Evolutionary conservation across 2,113 vertebrate genomes (phyloP).

Genomic region (Parus major): DNA sequence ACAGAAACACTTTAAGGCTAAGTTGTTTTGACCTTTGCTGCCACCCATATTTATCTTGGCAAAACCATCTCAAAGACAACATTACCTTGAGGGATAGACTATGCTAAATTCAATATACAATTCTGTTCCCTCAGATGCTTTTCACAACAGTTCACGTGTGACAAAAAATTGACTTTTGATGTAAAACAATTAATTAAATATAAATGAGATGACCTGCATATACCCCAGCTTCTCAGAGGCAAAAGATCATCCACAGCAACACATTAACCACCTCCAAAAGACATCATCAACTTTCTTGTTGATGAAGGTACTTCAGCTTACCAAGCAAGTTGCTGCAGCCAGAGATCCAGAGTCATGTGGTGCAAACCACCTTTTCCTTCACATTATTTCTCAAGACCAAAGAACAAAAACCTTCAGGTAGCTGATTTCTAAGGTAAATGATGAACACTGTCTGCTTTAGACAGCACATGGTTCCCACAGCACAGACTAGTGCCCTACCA

Average conservation of each 20-base stretch:
- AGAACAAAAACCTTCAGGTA: background rate
- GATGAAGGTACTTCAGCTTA: background rate
- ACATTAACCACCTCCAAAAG: background rate
- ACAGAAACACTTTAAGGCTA: constrained; percentile 75
- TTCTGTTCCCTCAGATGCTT: constrained; percentile 25
- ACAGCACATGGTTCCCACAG: background rate
- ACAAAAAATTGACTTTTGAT: background rate
- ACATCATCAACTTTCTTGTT: background rate
- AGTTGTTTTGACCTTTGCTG: constrained; percentile 58
- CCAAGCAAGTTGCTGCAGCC: background rate
- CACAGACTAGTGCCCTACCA: background rate
- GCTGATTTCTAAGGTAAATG: background rate
- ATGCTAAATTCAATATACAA: constrained; percentile 2
- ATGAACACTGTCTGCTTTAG: background rate
- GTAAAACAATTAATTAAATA: background rate
- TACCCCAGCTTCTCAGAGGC: background rate
- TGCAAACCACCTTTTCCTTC: background rate
- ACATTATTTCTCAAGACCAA: background rate
- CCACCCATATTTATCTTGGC: constrained; percentile 20
- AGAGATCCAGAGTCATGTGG: background rate
- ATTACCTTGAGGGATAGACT: constrained; percentile 29
- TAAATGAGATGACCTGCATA: background rate
- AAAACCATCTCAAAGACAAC: constrained; percentile 25
- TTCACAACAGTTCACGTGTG: constrained; percentile 1
- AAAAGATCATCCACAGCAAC: background rate